Conservation (phyloP, 1,140 invertebrate species). For the Arion vulgaris region DNA sequence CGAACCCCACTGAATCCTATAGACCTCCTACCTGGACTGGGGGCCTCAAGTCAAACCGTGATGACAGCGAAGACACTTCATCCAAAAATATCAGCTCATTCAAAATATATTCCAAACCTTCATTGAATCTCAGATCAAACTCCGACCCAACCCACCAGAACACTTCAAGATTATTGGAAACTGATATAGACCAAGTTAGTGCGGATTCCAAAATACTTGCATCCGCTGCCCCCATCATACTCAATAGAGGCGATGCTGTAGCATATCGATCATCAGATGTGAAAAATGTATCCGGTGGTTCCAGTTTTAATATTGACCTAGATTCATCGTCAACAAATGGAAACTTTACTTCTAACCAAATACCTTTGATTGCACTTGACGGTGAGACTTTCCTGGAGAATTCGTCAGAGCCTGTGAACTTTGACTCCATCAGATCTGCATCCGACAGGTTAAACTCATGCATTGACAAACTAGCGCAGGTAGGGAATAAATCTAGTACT, state of each 20-base stretch:
- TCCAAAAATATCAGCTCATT: conserved; percentile 32
- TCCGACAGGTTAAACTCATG: conserved; percentile 56
- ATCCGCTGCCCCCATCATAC: not conserved
- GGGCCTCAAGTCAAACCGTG: not conserved
- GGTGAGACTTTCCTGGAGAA: conserved; percentile 44
- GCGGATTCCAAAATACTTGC: conserved; percentile 29
- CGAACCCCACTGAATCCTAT: not conserved
- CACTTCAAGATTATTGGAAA: not conserved
- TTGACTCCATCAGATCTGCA: conserved; percentile 60
- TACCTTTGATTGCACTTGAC: not conserved
- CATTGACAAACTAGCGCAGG: conserved; percentile 58
- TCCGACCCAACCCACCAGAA: not conserved
- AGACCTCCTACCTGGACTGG: conserved; percentile 30
- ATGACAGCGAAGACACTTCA: not conserved
- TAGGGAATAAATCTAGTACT: conserved; percentile 65
- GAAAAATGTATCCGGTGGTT: not conserved
- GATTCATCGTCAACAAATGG: conserved; percentile 43
- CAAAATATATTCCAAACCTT: conserved; percentile 37
- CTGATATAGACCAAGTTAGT: conserved; percentile 46
- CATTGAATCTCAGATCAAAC: not conserved
- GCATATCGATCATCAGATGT: conserved; percentile 14
- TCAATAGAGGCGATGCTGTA: not conserved
- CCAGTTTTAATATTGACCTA: not conserved
- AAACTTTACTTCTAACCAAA: not conserved
- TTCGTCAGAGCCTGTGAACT: conserved; percentile 53